These are phyloP conservation scores for Hyposoter didymator DNA, from an alignment of 2,888 invertebrate genomes.

Conservation along the genomic window DNA sequence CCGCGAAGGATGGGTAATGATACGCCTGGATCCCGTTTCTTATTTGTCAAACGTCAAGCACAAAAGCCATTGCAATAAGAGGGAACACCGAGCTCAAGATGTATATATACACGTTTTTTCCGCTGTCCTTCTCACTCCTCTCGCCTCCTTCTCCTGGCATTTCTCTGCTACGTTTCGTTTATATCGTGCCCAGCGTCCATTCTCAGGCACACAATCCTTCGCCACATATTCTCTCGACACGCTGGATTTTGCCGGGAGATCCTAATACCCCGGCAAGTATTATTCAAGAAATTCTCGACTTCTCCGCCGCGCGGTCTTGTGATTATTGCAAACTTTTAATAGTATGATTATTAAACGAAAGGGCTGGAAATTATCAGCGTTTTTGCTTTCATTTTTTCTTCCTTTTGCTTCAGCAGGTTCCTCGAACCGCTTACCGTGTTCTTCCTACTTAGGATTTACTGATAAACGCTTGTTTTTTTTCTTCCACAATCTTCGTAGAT, in stretches of 20 bases:
- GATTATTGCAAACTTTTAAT: neutral
- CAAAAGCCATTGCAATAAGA: constrained; percentile 77
- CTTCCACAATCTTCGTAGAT: neutral
- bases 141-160: constrained; percentile 41
- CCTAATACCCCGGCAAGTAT: constrained; percentile 7
- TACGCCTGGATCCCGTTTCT: constrained; percentile 83
- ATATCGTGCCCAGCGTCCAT: constrained; percentile 45
- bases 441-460: neutral
- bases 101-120: constrained; percentile 46
- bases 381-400: neutral
- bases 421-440: neutral
- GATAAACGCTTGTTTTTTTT: constrained; percentile 12
- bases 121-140: constrained; percentile 32
- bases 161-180: constrained; percentile 37
- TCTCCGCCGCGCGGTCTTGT: neutral
- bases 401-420: neutral
- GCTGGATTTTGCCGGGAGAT: constrained; percentile 7
- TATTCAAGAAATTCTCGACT: constrained; percentile 15
- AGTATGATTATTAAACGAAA: constrained; percentile 15
- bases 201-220: constrained; percentile 21
- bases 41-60: constrained; percentile 84
- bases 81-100: constrained; percentile 71
- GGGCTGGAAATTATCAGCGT: neutral
- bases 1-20: constrained; percentile 83
- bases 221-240: constrained; percentile 16